Percentiles rank a stretch among this genome's conserved stretches.
These are phyloP conservation scores for Malurus splendens DNA, from an alignment of 2,797 vertebrate genomes.

Conservation along the genomic window DNA sequence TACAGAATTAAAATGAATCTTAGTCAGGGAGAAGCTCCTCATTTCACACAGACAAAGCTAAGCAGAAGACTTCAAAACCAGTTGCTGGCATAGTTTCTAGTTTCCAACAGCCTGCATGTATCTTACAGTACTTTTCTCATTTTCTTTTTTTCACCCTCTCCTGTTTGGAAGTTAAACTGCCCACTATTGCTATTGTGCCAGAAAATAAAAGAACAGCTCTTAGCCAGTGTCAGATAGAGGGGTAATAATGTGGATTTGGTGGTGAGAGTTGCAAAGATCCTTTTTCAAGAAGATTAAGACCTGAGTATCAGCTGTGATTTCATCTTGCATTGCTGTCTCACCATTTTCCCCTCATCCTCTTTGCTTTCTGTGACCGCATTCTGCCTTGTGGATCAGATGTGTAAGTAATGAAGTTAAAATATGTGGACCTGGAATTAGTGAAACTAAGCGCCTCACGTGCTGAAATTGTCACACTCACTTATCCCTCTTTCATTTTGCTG, in stretches of 20 bases:
- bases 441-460: not conserved
- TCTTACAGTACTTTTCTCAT: not conserved
- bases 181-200: not conserved
- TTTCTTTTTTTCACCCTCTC: not conserved
- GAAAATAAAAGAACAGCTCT: not conserved
- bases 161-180: not conserved
- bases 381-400: not conserved
- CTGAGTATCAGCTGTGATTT: not conserved
- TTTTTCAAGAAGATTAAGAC: not conserved
- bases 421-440: not conserved
- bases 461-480: not conserved
- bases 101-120: rapidly evolving
- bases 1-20: not conserved
- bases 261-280: not conserved
- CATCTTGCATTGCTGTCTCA: not conserved
- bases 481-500: not conserved
- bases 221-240: not conserved
- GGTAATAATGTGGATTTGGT: not conserved
- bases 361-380: not conserved
- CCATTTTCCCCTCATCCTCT: not conserved
- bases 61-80: not conserved
- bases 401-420: not conserved
- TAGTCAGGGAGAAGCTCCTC: not conserved
- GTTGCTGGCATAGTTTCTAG: not conserved
- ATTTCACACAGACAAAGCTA: not conserved